These are phyloP conservation scores for Hystrix brachyura DNA, from an alignment of 2,113 vertebrate species.

Conservation along the genomic window DNA sequence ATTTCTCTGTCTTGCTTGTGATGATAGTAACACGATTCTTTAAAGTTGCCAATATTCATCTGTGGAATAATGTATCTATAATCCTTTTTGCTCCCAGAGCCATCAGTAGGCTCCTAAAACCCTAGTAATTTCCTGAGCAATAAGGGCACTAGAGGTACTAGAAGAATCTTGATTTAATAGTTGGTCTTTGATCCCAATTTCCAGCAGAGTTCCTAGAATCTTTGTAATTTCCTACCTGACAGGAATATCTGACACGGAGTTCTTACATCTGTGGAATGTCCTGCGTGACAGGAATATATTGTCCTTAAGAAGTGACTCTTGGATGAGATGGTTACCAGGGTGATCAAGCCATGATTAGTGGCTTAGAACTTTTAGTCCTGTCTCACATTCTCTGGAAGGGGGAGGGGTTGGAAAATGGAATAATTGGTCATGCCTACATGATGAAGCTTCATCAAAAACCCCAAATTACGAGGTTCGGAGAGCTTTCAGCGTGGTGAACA, in stretches of 20 bases:
- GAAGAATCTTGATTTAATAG: background rate
- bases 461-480: background rate
- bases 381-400: background rate
- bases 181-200: background rate
- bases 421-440: background rate
- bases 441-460: background rate
- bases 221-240: background rate
- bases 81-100: background rate
- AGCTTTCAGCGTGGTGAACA: background rate
- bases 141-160: background rate
- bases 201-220: background rate
- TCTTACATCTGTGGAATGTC: background rate
- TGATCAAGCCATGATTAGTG: background rate
- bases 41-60: background rate
- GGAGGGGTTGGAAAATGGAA: background rate
- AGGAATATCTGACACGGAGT: background rate
- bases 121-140: background rate
- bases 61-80: background rate
- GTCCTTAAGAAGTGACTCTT: background rate
- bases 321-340: background rate
- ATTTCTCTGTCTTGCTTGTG: background rate
- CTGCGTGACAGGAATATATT: background rate
- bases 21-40: background rate
- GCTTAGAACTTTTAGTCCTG: background rate
- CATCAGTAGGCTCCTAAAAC: background rate